Conservation (phyloP, 2,888 invertebrate genomes). For the Ischnura elegans region DNA sequence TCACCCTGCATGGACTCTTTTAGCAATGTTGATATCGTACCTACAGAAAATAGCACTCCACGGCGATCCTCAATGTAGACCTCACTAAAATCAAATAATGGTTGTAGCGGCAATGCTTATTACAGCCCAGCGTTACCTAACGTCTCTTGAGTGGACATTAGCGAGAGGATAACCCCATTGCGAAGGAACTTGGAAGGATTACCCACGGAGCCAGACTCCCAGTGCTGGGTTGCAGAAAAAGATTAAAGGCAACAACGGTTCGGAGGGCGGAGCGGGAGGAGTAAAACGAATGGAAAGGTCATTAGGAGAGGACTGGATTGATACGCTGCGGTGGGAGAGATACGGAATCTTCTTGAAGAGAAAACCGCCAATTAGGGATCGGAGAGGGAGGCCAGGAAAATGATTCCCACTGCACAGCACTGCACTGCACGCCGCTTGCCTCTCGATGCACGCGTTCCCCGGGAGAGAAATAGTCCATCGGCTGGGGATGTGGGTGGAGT, state of each 20-base stretch:
- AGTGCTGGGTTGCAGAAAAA: not conserved
- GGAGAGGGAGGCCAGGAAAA: not conserved
- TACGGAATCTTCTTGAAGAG: slow-evolving; percentile 38
- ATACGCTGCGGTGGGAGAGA: slow-evolving; percentile 40
- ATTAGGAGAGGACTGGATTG: slow-evolving; percentile 40
- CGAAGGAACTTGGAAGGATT: not conserved
- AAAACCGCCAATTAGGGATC: slow-evolving; percentile 56
- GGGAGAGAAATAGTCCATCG: not conserved
- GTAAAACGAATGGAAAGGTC: slow-evolving; percentile 21
- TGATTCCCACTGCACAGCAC: slow-evolving; percentile 6
- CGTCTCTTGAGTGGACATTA: no score
- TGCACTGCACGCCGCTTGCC: not conserved
- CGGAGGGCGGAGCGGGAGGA: not conserved
- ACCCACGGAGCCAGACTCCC: not conserved
- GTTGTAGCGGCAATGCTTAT: no score
- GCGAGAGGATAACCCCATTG: no score
- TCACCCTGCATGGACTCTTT: no score
- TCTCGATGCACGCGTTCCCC: not conserved
- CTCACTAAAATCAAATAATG: no score
- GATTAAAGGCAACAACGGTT: not conserved
- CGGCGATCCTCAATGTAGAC: no score
- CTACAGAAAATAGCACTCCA: no score
- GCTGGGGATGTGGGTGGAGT: not conserved
- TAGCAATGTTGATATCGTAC: no score
- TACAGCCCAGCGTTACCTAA: no score